phyloP scores from a whole-genome alignment of 1,140 invertebrate genomes.

The Lycorma delicatula region DNA sequence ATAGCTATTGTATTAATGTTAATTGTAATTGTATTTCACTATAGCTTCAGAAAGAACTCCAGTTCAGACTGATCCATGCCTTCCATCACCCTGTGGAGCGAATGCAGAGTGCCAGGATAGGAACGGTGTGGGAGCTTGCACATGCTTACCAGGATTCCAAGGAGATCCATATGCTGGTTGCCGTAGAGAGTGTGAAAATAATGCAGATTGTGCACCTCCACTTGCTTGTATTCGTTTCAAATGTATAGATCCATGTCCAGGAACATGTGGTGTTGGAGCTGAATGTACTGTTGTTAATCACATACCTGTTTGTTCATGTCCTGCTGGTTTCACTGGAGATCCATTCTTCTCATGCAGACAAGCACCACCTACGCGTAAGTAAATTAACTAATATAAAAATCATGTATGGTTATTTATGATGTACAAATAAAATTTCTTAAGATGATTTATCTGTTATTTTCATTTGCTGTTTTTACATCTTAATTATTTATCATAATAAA shows the following conservation, averaged over 20 bases:
- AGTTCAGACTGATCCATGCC: slow-evolving; percentile 31
- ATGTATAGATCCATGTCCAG: slow-evolving; percentile 46
- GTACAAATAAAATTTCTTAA: no score
- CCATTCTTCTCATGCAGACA: slow-evolving; percentile 44
- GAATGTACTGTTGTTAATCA: slow-evolving; percentile 45
- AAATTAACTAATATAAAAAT: no score
- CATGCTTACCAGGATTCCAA: slow-evolving; percentile 39
- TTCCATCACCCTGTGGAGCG: slow-evolving; percentile 39
- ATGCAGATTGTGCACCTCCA: slow-evolving; percentile 43
- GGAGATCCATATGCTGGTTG: slow-evolving; percentile 43
- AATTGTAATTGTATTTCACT: slow-evolving; percentile 19
- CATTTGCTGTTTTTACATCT: no score
- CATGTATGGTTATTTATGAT: no score
- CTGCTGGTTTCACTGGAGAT: slow-evolving; percentile 46
- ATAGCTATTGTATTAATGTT: neutral
- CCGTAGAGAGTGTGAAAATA: slow-evolving; percentile 36
- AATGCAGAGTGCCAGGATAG: slow-evolving; percentile 39
- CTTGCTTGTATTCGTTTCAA: slow-evolving; percentile 43
- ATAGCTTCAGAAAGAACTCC: slow-evolving; percentile 32
- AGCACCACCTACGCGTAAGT: slow-evolving; percentile 35
- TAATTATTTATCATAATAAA: no score
- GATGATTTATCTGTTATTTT: no score
- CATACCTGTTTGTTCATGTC: slow-evolving; percentile 44
- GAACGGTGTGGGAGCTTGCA: slow-evolving; percentile 37
- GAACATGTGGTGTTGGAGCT: slow-evolving; percentile 45